Evolutionary conservation across 2,888 invertebrate genomes (phyloP).

Genomic region (Sabellastarte sp.): DNA sequence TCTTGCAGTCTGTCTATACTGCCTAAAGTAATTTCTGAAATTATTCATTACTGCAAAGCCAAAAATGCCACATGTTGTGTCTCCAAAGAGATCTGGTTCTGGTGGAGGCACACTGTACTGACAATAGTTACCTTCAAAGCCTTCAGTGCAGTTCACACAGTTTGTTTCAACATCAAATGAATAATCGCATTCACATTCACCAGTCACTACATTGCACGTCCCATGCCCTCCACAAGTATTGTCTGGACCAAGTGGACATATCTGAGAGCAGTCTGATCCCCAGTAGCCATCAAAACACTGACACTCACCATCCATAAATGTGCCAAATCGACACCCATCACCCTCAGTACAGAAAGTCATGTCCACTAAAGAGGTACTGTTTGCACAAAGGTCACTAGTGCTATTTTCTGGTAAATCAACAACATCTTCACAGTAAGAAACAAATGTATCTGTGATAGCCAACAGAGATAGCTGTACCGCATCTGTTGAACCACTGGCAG

Average conservation of each 20-base stretch:
- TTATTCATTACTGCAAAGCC: background rate
- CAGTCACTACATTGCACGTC: slow-evolving; percentile 22
- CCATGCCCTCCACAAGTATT: slow-evolving; percentile 28
- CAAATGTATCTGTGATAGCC: background rate
- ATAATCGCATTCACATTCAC: slow-evolving; percentile 27
- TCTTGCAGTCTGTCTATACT: background rate
- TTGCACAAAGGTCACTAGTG: background rate
- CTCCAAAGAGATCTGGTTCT: background rate
- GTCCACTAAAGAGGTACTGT: background rate
- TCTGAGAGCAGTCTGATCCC: slow-evolving; percentile 27
- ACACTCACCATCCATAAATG: slow-evolving; percentile 13
- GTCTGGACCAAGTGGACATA: slow-evolving; percentile 29
- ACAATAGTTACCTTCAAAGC: background rate
- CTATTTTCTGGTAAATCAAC: background rate
- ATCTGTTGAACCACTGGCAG: background rate
- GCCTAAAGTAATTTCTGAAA: background rate
- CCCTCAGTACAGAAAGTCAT: background rate
- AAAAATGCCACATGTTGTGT: background rate
- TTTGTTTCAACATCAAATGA: slow-evolving; percentile 18
- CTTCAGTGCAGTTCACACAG: slow-evolving; percentile 20
- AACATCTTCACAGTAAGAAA: background rate
- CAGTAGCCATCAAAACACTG: slow-evolving; percentile 31
- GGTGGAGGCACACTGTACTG: background rate
- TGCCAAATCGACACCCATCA: background rate
- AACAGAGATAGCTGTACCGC: background rate